These are phyloP conservation scores for Anguilla pacifica DNA, from an alignment of 2,797 vertebrate genomes.

Conservation along the genomic window DNA sequence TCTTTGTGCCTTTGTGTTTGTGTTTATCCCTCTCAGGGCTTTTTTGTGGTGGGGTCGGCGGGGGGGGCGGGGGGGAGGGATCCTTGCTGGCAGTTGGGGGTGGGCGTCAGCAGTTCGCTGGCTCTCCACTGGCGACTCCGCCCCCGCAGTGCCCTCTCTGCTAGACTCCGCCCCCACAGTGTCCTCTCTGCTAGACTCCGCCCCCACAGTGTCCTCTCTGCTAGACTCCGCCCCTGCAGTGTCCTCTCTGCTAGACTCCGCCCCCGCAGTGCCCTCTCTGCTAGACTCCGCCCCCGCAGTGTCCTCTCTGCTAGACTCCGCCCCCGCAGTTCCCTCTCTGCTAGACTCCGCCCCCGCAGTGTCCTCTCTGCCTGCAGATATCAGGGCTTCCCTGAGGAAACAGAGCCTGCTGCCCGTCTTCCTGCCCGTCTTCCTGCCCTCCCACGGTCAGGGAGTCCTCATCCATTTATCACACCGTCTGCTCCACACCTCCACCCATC, in stretches of 20 bases:
- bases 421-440: conserved; percentile 21
- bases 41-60: background rate
- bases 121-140: too few relatives aligned
- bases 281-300: too few relatives aligned
- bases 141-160: too few relatives aligned
- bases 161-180: too few relatives aligned
- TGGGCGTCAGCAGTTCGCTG: background rate
- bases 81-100: conserved; percentile 19
- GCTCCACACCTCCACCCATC: conserved; percentile 52
- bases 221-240: too few relatives aligned
- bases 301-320: background rate
- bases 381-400: conserved; percentile 20
- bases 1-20: background rate
- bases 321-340: too few relatives aligned
- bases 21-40: background rate
- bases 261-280: too few relatives aligned
- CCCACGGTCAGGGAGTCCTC: conserved; percentile 59
- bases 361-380: conserved; percentile 28
- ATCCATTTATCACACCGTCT: conserved; percentile 74
- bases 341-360: too few relatives aligned
- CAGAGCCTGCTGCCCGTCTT: background rate
- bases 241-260: too few relatives aligned
- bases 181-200: too few relatives aligned
- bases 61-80: background rate
- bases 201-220: too few relatives aligned